Percentiles rank a stretch among this genome's conserved stretches.
Conservation (phyloP, 2,888 invertebrate genomes). For the Prostheceraeus crozeri region DNA sequence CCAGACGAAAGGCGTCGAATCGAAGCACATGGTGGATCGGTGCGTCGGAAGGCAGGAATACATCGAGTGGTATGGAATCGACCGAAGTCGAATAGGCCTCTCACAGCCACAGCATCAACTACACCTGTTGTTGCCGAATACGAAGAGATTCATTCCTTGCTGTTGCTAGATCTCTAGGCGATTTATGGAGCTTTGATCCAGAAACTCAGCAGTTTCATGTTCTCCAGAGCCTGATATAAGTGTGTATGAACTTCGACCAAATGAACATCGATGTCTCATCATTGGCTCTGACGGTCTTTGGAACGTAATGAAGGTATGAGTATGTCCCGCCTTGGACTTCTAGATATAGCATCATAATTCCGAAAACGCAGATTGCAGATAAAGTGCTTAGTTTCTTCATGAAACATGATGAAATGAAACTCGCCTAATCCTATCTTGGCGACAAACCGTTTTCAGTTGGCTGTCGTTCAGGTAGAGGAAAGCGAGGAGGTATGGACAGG, state of each 20-base stretch:
- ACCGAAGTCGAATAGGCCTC: slow-evolving; percentile 70
- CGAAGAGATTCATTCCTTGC: slow-evolving; percentile 63
- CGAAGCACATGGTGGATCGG: slow-evolving; percentile 59
- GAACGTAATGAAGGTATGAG: slow-evolving; percentile 87
- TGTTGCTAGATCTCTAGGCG: slow-evolving; percentile 87
- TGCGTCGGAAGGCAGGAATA: slow-evolving; percentile 71
- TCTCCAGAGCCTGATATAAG: slow-evolving; percentile 91
- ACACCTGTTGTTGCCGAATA: slow-evolving; percentile 72
- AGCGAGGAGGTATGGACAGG: too few species aligned
- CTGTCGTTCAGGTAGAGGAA: too few species aligned
- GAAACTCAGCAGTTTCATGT: slow-evolving; percentile 82
- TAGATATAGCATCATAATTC: too few species aligned
- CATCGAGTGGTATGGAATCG: slow-evolving; percentile 94
- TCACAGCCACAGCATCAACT: too few species aligned
- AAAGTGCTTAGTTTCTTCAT: too few species aligned
- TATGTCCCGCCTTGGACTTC: too few species aligned
- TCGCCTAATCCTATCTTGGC: too few species aligned
- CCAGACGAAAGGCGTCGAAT: slow-evolving; percentile 75
- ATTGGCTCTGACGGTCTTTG: slow-evolving; percentile 92
- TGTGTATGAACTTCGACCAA: too few species aligned
- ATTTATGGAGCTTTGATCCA: slow-evolving; percentile 93
- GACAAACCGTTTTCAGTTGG: too few species aligned
- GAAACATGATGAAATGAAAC: too few species aligned
- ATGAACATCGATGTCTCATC: slow-evolving; percentile 68
- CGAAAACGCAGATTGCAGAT: too few species aligned